A percentile compares a stretch with the other conserved stretches of the same genome.
These are phyloP conservation scores for Channa maculata DNA, from an alignment of 2,113 vertebrate species.

Conservation along the genomic window DNA sequence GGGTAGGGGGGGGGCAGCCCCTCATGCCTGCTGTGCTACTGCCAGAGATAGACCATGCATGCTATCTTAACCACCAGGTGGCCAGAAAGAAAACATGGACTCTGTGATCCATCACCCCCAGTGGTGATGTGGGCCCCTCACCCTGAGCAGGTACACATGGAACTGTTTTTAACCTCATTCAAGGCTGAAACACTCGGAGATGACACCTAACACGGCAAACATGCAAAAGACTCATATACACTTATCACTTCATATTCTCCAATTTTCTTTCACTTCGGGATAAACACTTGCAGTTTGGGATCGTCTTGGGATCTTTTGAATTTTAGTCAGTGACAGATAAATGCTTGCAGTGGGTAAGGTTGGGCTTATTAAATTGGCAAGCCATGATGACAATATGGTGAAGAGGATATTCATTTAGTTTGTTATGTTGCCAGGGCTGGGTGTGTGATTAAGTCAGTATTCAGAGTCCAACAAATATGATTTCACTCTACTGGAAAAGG, in stretches of 20 bases:
- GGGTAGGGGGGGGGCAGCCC: not conserved
- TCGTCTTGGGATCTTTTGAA: not conserved
- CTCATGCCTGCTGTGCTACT: conserved; percentile 37
- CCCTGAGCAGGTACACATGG: conserved; percentile 41
- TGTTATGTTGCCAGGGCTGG: too few relatives aligned
- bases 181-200: not conserved
- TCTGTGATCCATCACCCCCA: conserved; percentile 59
- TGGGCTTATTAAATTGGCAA: too few relatives aligned
- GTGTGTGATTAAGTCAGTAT: too few relatives aligned
- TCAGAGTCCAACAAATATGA: too few relatives aligned
- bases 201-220: not conserved
- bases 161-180: conserved; percentile 26
- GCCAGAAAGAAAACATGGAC: conserved; percentile 37
- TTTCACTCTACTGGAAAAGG: too few relatives aligned
- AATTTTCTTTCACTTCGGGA: not conserved
- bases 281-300: not conserved
- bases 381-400: too few relatives aligned
- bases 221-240: not conserved
- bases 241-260: not conserved
- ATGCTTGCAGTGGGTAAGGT: not conserved
- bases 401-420: too few relatives aligned
- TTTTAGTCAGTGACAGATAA: not conserved
- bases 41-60: conserved; percentile 20
- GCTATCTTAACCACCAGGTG: conserved; percentile 47
- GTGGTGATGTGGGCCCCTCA: conserved; percentile 50